Base-by-base conservation (phyloP, 1,140 invertebrate genomes). In the Drosophila lacteicornis region DNA sequence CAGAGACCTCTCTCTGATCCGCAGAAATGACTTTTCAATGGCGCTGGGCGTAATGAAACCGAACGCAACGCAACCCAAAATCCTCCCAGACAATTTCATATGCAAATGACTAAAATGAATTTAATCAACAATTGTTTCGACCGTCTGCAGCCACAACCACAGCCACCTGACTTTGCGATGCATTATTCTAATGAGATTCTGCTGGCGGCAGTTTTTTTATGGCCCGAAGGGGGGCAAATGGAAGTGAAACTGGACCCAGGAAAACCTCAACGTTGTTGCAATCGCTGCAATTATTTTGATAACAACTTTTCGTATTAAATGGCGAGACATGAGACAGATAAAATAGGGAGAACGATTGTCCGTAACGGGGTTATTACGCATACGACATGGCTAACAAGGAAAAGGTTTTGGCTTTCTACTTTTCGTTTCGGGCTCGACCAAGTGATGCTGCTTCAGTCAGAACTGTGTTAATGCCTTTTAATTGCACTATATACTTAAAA, bases 151-250 rank as follows among this genome's bases (percentile, higher is more conserved):
- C 8, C 36, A 25, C 47, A 42, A 30, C 27, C 51, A 56, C 61
- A 49, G 47, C 58, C 74, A 70, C 38, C 51, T 53, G 45, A 77
- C 79, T 69, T 75, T 65, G 50, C 57, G 38, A 70, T 90, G 85
- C 85, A 90, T 90, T 90, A 90, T 90, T 90, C 85, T 90, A 90
- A 90, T 90, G 86, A 90, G 85, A 79, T 90, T 88, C 80, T 79
- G 69, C 67, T 79, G 68, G 77, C 77, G 80, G 84, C 85, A 59
- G 56, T 38, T 77, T 86, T 86, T 87, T 82, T 74, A 80, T 83
- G 70, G 65, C 38, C 69, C 42, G 25, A 42, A 40, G n/a, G 19
- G 13, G 17, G 22, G 9, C 27, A 22, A 6, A 22, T 40, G 40
- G 15, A 4, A 19, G 11, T 36, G 25, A 53, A 51, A 22, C 30